These are phyloP conservation scores for Dasyprocta punctata DNA, from an alignment of 2,113 vertebrate species.

Conservation along the genomic window DNA sequence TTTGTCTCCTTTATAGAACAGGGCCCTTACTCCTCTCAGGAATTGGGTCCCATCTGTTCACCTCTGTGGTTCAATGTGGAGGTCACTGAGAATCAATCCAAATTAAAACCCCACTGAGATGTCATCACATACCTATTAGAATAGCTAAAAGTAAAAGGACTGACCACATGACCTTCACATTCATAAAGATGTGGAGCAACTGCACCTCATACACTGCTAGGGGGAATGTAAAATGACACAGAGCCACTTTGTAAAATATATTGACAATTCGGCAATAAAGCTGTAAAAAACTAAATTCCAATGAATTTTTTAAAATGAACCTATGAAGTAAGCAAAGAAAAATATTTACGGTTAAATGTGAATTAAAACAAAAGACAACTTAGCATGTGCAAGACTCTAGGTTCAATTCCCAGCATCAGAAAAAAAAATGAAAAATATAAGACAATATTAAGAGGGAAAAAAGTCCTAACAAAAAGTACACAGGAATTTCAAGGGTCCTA, in stretches of 20 bases:
- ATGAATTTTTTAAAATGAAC: neutral
- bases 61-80: neutral
- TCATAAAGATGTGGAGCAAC: neutral
- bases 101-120: neutral
- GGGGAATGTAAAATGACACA: neutral
- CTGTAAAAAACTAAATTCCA: neutral
- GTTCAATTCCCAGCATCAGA: neutral
- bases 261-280: neutral
- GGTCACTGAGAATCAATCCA: neutral
- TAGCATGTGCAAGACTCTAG: neutral
- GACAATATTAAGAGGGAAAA: constrained; percentile 5
- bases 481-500: neutral
- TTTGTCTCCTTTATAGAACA: constrained; percentile 3
- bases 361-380: constrained; percentile 28
- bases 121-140: neutral
- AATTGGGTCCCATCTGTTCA: neutral
- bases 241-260: neutral
- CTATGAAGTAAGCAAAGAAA: neutral
- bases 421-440: neutral
- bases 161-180: neutral
- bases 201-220: neutral
- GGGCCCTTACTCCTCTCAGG: neutral
- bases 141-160: constrained; percentile 1
- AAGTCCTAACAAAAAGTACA: neutral
- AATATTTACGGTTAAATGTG: neutral